Base-by-base conservation (phyloP, 2,113 vertebrate genomes). In the Tringa solitaria region DNA sequence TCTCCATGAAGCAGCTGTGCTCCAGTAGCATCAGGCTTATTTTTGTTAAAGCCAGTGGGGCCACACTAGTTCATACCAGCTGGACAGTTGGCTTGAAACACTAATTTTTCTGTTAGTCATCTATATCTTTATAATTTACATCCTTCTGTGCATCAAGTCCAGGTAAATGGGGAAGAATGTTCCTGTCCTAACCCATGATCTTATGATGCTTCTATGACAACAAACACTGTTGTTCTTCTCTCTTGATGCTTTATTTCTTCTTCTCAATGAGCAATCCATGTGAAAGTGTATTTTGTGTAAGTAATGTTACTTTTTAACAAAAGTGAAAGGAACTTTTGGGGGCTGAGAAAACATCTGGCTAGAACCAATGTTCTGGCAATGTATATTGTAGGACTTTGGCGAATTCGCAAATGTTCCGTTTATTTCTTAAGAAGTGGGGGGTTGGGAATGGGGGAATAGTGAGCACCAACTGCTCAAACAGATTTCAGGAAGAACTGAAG, bases 191-290 rank as follows among this genome's bases (percentile, higher is more conserved):
- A 41, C 16, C 10, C 14, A 7, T 45, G 39, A 60, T 72, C 23
- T 56, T 77, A 20, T 0, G 0, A 33, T 0, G 1, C 2, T 2
- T 48, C 28, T 76, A 4, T 35, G 32, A 51, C 12, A n/a, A n/a
- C 46, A 63, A 81, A 70, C 6, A 14, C 23, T 67, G 4, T 8
- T 57, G 39, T 53, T 46, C 24, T 67, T 84, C 67, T 30, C 41
- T 83, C 15, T 22, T 68, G 26, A 10, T 63, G 12, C 18, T 85
- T 84, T 81, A 24, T 77, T 50, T 84, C 27, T 13, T 78, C 5
- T 59, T 61, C n/a, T 32, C 26, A 56, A 9, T 14, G 33, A 75
- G 14, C 27, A 75, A 68, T 51, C 10, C 12, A 32, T 33, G 5
- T 79, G 33, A 30, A 81, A 59, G 33, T n/a, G 13, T 59, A 16